Base-by-base conservation (phyloP, 2,797 vertebrate species). In the Gastrophryne carolinensis region DNA sequence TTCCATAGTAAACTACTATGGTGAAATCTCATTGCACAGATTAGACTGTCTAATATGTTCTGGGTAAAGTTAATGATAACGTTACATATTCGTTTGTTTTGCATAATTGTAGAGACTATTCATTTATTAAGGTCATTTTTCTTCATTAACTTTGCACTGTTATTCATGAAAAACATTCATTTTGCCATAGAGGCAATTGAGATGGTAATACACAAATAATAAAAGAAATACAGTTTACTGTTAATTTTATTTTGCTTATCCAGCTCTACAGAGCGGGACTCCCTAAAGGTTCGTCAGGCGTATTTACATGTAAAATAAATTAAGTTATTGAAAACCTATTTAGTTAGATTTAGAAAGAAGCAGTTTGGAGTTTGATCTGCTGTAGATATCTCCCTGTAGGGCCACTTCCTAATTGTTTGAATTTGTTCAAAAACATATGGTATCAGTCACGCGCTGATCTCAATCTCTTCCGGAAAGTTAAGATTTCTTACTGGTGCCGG, bases 101-200 rank as follows among this genome's bases (percentile, higher is more conserved):
- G 75, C 75, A 78, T 78, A 78, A 78, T 72, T 78, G 75, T 30
- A 37, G 54, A 78, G 58, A 78, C 75, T 72, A 78, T 78, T 78
- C 75, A 78, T 78, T 78, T 78, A 78, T 78, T 78, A 78, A 78
- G 68, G 75, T 78, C 75, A 78, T 78, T 78, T 78, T 78, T 78
- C 75, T 78, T 78, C 75, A 78, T 78, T 78, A 78, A 64, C 75
- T 64, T 78, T 78, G 34, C 68, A 57, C 75, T 78, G 67, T 78
- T 78, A 65, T 78, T 78, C 68, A 78, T 65, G 75, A 72, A 78
- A 78, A 78, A 72, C 68, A 78, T 72, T 72, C 64, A 72, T 78
- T 78, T 78, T 60, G 60, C 75, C 75, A 78, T 68, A 15, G 50
- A 78, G 75, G 75, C 75, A 78, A 78, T 72, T 27, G 61, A 72